Base-by-base conservation (phyloP, 1,140 invertebrate genomes). In the Camponotus floridanus region DNA sequence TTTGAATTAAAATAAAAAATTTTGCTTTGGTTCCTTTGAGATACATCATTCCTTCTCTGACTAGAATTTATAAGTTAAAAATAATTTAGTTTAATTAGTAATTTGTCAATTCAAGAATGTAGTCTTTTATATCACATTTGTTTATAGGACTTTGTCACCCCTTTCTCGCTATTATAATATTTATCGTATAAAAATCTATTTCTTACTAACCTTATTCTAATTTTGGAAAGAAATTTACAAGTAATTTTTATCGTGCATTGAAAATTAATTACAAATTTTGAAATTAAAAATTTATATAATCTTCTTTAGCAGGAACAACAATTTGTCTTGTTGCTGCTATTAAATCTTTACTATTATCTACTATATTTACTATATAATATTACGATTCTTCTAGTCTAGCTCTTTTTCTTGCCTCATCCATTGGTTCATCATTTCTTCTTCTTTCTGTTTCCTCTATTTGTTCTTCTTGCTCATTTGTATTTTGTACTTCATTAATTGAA, bases 1-100 rank as follows among this genome's bases (percentile, higher is more conserved):
- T 11, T n/a, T n/a, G 86, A 55, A 76, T 61, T 74, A 78, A 36
- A 80, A 86, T 21, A 4, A 59, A 31, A 26, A 39, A 79, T 39
- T 26, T 48, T 45, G 13, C 83, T 88, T 89, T 88, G 87, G 78
- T 83, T 89, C 83, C n/a, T 31, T 57, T 5, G 3, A 26, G 11
- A 55, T 15, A n/a, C 6, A 61, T 13, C 4, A 36, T 36, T 65
- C 9, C 31, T 42, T 31, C 18, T 88, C 57, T 78, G 87, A 89
- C 87, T 89, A 89, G 78, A 86, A 39, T 11, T 76, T 64, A 45
- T 18, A 18, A 57, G 42, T n/a, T 42, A 7, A 57, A 18, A 51
- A 51, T 61, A n/a, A 73, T 26, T 31, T 13, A 55, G 11, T 51
- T 55, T 5, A 36, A 65, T 51, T 3, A 31, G 65, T 55, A 65